Conservation (phyloP, 2,113 vertebrate species). For the Platichthys flesus region DNA sequence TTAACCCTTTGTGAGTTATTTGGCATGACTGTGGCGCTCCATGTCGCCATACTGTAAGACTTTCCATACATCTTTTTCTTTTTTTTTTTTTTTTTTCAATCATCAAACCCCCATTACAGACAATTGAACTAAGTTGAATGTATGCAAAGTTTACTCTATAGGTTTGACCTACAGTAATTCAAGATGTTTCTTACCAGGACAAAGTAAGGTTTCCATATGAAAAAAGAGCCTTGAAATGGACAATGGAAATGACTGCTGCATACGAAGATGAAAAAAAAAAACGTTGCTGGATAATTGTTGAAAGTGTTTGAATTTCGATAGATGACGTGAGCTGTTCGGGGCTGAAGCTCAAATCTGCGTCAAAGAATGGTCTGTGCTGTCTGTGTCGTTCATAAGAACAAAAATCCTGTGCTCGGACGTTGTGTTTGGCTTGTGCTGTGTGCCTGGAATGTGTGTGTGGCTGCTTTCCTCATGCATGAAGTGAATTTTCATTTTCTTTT, state of each 20-base stretch:
- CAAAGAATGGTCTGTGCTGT: constrained; percentile 40
- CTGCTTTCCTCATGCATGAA: constrained; percentile 53
- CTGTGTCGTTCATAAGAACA: constrained; percentile 34
- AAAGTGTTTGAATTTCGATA: constrained; percentile 24
- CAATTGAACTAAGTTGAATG: constrained; percentile 73
- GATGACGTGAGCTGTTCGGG: background rate
- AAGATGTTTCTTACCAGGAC: constrained; percentile 16
- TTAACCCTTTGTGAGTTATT: constrained; percentile 2
- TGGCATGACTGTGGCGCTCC: constrained; percentile 22
- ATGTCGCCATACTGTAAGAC: constrained; percentile 22
- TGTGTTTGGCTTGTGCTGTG: constrained; percentile 40
- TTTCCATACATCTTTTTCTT: background rate
- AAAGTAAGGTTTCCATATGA: constrained; percentile 26
- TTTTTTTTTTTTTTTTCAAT: constrained; percentile 26
- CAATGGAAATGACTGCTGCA: constrained; percentile 29
- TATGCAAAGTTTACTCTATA: constrained; percentile 57
- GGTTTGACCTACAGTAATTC: constrained; percentile 45
- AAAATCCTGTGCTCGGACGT: constrained; percentile 29
- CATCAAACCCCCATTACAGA: constrained; percentile 46
- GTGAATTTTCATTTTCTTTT: constrained; percentile 21
- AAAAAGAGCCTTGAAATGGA: constrained; percentile 35
- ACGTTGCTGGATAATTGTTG: constrained; percentile 55
- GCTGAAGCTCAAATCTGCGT: no score
- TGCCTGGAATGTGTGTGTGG: constrained; percentile 36
- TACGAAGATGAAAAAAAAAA: background rate